Evolutionary conservation across 2,113 vertebrate species (phyloP).

Genomic region (Pogonocichla stellata): DNA sequence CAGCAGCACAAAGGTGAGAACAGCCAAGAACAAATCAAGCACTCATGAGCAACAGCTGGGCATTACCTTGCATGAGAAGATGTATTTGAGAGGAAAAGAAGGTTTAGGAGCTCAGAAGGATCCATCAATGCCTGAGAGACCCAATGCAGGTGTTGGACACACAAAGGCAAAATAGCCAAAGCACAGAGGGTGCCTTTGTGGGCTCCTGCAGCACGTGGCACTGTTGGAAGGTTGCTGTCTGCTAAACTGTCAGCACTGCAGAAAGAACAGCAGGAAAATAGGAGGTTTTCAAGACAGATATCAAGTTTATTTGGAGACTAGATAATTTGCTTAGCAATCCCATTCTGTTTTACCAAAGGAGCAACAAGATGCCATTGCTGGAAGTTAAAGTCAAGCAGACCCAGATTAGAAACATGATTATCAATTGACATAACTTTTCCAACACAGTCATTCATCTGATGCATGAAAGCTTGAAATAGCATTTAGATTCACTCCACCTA

Average conservation of each 20-base stretch:
- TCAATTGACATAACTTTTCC: background rate
- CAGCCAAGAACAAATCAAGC: background rate
- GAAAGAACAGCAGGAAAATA: background rate
- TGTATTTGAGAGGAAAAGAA: background rate
- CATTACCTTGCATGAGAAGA: background rate
- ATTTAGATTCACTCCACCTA: background rate
- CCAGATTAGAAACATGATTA: background rate
- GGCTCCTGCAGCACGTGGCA: background rate
- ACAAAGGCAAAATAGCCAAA: accelerated
- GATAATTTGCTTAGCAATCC: background rate
- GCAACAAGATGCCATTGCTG: background rate
- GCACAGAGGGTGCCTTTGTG: background rate
- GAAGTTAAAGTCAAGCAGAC: background rate
- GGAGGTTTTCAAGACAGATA: background rate
- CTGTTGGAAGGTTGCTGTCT: background rate
- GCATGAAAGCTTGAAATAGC: background rate
- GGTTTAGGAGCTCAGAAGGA: background rate
- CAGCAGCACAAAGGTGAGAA: background rate
- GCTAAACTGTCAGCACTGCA: background rate
- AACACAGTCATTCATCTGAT: background rate
- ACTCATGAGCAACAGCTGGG: background rate
- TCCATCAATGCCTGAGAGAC: background rate
- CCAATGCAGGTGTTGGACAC: background rate
- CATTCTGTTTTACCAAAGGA: background rate
- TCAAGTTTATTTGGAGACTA: background rate